Evolutionary conservation across 2,797 vertebrate genomes (phyloP), one percentile per base, ranked within the genome.

Genomic region (Ispidina lecontei): DNA sequence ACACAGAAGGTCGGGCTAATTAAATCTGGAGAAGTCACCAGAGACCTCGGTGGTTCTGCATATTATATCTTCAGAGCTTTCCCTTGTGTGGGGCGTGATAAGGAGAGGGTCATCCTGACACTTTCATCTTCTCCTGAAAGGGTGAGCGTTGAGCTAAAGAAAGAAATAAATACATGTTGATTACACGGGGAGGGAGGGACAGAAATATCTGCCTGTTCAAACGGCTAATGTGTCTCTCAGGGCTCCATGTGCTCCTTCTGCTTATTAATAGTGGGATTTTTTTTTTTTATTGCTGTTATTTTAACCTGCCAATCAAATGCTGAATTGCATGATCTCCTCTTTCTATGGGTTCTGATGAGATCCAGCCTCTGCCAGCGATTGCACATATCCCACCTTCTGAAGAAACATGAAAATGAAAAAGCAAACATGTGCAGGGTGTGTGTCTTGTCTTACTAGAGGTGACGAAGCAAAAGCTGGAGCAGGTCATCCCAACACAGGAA

Each of bases 1-100:
- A 31, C 60, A 12, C 94, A 93, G 95, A 97, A 96, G 93, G 97
- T 94, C 96, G 83, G 97, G 94, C 96, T 97, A 97, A 97, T 97
- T 98, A 98, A 97, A 97, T 96, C 47, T 92, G 90, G 93, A 97
- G 95, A 94, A 97, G 96, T 93, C 97, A 95, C 96, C 93, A 88
- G 94, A 97, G 96, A 97, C 94, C 84, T 77, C 14, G 2, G 41
- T 90, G 94, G 93, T 96, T 95, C 96, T 96, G 81, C 95, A 89
- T 87, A 84, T 70, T 83, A 93, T 91, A 70, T 94, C 97, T 97
- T 97, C 96, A 97, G 97, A 96, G 92, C 95, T 93, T 91, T 79
- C 91, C 93, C 95, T 95, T 69, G 89, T 93, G 95, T 49, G 0
- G 94, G 79, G 94, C 16, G 21, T 37, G 97, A 96, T 97, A 96